Conservation (phyloP, 2,113 vertebrate genomes). For the Agapornis roseicollis region DNA sequence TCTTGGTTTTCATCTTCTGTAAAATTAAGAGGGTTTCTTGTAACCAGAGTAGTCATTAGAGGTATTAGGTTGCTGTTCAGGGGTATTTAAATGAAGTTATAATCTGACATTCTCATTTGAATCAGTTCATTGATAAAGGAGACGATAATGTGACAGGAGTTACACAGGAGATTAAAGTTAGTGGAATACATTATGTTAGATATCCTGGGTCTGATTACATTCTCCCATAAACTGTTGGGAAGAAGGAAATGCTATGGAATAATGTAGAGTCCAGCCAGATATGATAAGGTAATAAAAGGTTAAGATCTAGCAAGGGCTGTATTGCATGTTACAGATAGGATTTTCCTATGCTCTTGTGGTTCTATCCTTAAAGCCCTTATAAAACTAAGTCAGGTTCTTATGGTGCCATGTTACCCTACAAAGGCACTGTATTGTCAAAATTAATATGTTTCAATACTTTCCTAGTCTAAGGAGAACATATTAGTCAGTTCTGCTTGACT, state of each 20-base stretch:
- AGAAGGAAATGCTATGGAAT: neutral
- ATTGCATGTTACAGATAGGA: neutral
- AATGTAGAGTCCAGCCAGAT: neutral
- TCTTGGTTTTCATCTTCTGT: neutral
- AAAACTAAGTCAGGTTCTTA: neutral
- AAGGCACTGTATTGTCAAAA: neutral
- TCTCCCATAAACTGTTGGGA: neutral
- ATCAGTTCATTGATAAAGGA: neutral
- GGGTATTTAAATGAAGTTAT: conserved; percentile 5
- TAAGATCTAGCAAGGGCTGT: neutral
- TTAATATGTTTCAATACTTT: neutral
- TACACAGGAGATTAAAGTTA: neutral
- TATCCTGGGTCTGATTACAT: neutral
- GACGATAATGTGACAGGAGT: neutral
- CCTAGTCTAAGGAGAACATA: neutral
- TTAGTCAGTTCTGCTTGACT: neutral
- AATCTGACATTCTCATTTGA: neutral
- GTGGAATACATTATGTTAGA: neutral
- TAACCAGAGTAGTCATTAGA: neutral
- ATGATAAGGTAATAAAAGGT: neutral
- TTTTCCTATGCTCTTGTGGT: neutral
- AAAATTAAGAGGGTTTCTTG: neutral
- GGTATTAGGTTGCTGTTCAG: neutral
- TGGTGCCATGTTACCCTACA: neutral
- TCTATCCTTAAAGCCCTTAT: neutral